phyloP scores from a whole-genome alignment of 2,797 vertebrate species.

The Scleropages formosus region DNA sequence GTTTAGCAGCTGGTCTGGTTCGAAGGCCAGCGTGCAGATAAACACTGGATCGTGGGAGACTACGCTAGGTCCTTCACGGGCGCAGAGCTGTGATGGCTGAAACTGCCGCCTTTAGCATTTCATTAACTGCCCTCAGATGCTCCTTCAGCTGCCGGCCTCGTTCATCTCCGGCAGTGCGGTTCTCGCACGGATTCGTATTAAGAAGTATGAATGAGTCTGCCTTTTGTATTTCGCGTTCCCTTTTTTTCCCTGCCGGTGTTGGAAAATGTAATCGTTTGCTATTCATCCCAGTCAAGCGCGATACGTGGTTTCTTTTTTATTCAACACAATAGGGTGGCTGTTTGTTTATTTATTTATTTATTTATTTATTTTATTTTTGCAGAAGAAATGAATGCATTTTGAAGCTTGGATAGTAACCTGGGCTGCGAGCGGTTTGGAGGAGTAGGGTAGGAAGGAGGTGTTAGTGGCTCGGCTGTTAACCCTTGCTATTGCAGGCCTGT shows the following conservation, averaged over 20 bases:
- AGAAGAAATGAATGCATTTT: conserved; percentile 1
- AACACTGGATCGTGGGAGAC: too few relatives aligned
- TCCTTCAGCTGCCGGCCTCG: background rate
- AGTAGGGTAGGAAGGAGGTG: background rate
- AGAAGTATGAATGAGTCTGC: background rate
- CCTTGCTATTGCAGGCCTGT: too few relatives aligned
- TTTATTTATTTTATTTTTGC: too few relatives aligned
- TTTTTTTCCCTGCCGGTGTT: background rate
- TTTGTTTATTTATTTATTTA: too few relatives aligned
- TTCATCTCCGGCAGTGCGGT: background rate
- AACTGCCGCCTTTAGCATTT: background rate
- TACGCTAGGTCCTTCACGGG: too few relatives aligned
- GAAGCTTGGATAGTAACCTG: conserved; percentile 3
- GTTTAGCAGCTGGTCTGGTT: background rate
- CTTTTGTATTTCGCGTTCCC: background rate
- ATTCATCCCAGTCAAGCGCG: conserved; percentile 8
- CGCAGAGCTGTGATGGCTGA: background rate
- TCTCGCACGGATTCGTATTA: background rate
- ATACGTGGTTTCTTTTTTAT: background rate
- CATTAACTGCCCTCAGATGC: background rate
- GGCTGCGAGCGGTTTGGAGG: background rate
- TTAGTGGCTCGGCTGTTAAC: too few relatives aligned
- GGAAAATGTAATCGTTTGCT: background rate
- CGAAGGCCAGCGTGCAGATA: background rate
- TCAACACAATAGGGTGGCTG: background rate